Evolutionary conservation across 2,797 vertebrate species (phyloP), one percentile per base, ranked within the genome.

Genomic region (Pseudomugil tenellus): DNA sequence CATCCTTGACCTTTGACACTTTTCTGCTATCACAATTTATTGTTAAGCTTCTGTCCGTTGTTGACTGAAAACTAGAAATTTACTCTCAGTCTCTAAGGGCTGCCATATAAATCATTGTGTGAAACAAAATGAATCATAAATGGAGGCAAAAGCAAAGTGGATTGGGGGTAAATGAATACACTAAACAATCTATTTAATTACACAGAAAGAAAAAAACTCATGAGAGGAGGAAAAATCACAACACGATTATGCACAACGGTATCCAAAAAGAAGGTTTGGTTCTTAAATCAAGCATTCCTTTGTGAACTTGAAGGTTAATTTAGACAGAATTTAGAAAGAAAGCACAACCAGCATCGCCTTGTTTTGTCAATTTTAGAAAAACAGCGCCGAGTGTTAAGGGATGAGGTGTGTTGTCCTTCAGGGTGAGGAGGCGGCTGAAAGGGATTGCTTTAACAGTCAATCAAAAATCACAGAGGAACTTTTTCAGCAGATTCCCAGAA

Each of bases 331-430:
- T 57, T 39, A 43, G 21, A 28, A 35, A 68, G 35, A 61, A 62
- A 63, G 67, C 53, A 72, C 35, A 37, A 59, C 52, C 43, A 25
- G 29, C 51, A 13, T 60, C 58, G 34, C 39, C 55, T 53, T 63
- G 48, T 68, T 70, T 67, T 64, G 60, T 57, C 71, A 66, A 74
- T 79, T 84, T 79, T 56, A 74, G 63, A 74, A 75, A 77, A 59
- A 41, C 3, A 1, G 31, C 35, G 75, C 82, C 79, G 81, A 61
- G 76, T 63, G 80, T 86, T 70, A 46, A 53, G 67, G 56, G 82
- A 72, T 66, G 49, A 63, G 66, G 58, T 55, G 69, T 58, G 67
- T 63, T 67, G 58, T 66, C 25, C 34, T 1, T 28, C 7, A 14
- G 17, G 55, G 63, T 31, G 58, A 37, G 68, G 48, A 74, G 56